Evolutionary conservation across 53 echinoderm and acorn worm species (phyloP).

Genomic region (Apostichopus leukothele): DNA sequence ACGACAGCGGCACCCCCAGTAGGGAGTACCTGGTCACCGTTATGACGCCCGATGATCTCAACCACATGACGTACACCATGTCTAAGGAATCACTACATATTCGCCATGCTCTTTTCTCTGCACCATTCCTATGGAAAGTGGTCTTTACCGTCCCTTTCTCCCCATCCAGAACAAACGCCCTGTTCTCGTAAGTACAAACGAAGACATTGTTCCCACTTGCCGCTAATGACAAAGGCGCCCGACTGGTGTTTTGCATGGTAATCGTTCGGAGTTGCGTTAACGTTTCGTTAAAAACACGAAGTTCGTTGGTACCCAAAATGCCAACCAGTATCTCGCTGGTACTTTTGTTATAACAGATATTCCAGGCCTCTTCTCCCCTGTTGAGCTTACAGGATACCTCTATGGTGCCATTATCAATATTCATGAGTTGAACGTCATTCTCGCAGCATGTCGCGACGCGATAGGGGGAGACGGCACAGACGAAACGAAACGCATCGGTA

Average conservation of each 20-base stretch:
- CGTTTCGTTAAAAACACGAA: constrained; percentile 2
- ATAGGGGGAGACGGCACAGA: constrained; percentile 3
- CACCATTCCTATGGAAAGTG: neutral
- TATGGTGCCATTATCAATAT: constrained; percentile 15
- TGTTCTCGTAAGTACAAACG: constrained; percentile 36
- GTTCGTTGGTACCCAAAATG: constrained; percentile 29
- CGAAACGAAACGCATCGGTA: constrained; percentile 19
- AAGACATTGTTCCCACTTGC: neutral
- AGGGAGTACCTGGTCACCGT: neutral
- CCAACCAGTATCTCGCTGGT: constrained; percentile 9
- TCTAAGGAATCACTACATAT: constrained; percentile 9
- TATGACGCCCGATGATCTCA: constrained; percentile 1
- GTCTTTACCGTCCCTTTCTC: constrained; percentile 17
- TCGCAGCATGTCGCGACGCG: constrained; percentile 12
- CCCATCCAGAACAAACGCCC: constrained; percentile 26
- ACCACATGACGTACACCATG: constrained; percentile 42
- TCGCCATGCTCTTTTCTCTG: constrained; percentile 32
- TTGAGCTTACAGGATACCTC: neutral
- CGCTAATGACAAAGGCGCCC: constrained; percentile 20
- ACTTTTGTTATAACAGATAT: constrained; percentile 15
- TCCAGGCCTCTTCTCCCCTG: constrained; percentile 28
- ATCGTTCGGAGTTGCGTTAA: neutral
- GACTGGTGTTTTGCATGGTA: neutral
- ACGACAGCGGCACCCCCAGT: neutral
- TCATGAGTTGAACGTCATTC: constrained; percentile 11